phyloP scores from a whole-genome alignment of 1,140 invertebrate species.

The Phocides pigmalion region DNA sequence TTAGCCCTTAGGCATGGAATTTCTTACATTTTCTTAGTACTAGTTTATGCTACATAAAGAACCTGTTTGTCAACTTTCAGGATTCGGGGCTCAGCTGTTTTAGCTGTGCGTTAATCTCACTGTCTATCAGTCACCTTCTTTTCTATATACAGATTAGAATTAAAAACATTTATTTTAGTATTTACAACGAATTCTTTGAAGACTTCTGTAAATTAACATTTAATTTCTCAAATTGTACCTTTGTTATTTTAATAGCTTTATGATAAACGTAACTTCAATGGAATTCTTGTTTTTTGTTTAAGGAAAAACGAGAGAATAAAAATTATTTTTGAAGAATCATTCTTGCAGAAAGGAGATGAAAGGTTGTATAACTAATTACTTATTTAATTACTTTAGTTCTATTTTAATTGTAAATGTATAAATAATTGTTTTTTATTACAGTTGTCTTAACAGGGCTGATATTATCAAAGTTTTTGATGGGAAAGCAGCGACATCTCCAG shows the following conservation, averaged over 20 bases:
- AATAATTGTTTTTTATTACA: slow-evolving; percentile 76
- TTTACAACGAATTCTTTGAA: too few species aligned
- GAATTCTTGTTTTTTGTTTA: slow-evolving; percentile 63
- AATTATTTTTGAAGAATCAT: slow-evolving; percentile 87
- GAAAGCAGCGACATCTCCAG: slow-evolving; percentile 85
- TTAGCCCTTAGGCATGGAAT: too few species aligned
- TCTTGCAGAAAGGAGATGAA: slow-evolving; percentile 86
- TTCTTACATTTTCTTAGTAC: too few species aligned
- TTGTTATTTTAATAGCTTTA: neutral
- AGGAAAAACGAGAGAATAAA: slow-evolving; percentile 86
- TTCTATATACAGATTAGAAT: too few species aligned
- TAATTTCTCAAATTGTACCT: neutral
- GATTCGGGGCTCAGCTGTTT: too few species aligned
- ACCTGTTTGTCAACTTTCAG: too few species aligned
- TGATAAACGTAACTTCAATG: too few species aligned
- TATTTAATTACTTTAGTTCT: slow-evolving; percentile 13
- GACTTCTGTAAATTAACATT: too few species aligned
- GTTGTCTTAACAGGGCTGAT: slow-evolving; percentile 92
- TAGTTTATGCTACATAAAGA: too few species aligned
- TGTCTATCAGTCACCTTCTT: too few species aligned
- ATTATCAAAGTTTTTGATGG: slow-evolving; percentile 93
- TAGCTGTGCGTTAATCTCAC: too few species aligned
- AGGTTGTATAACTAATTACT: slow-evolving; percentile 80
- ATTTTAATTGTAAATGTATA: neutral
- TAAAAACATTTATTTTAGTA: too few species aligned